Conservation (phyloP, 2,797 vertebrate species). For the Nyctibius grandis region DNA sequence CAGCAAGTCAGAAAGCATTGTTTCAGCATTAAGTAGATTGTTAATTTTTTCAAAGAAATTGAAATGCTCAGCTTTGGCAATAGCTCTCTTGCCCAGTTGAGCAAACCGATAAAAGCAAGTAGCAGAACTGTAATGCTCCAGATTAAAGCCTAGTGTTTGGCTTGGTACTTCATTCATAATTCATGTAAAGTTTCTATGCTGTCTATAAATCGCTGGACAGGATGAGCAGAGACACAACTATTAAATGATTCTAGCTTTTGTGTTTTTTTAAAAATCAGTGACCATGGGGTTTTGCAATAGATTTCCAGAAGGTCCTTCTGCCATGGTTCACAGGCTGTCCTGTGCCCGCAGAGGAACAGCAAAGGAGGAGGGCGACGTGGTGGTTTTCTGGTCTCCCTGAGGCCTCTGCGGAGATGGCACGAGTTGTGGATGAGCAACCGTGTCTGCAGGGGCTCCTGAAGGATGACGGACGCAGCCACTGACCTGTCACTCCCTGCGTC, state of each 20-base stretch:
- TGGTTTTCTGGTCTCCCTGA: neutral
- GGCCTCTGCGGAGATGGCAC: rapidly evolving
- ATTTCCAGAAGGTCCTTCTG: neutral
- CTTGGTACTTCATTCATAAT: neutral
- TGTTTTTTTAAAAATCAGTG: neutral
- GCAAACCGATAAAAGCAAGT: neutral
- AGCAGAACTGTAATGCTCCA: neutral
- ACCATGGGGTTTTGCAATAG: neutral
- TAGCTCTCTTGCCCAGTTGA: neutral
- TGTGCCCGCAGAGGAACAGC: neutral
- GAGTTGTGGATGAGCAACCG: neutral
- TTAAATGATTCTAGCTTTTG: neutral
- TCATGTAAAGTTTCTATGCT: neutral
- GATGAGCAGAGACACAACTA: neutral
- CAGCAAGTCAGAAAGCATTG: neutral
- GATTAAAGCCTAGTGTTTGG: neutral
- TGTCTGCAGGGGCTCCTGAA: neutral
- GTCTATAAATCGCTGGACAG: neutral
- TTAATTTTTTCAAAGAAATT: neutral
- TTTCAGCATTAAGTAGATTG: neutral
- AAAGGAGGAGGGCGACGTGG: neutral
- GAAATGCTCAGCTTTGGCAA: neutral
- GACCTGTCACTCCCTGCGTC: neutral
- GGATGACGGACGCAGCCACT: rapidly evolving
- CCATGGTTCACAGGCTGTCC: neutral